phyloP scores from a whole-genome alignment of 2,888 invertebrate species.

The Ormia ochracea region DNA sequence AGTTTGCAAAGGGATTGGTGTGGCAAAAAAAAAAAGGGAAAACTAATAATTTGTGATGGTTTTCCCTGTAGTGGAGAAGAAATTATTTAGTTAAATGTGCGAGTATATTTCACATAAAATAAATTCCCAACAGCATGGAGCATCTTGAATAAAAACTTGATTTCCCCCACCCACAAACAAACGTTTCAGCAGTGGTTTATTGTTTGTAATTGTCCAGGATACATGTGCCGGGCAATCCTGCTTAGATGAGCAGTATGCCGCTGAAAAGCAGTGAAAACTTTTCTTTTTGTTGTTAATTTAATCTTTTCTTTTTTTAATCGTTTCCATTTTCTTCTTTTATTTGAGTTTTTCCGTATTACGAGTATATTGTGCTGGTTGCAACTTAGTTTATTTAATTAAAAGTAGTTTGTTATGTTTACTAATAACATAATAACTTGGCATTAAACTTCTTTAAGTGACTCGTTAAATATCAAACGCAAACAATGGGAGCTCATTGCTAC shows the following conservation, averaged over 20 bases:
- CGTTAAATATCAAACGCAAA: conserved; percentile 62
- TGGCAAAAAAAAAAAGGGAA: neutral
- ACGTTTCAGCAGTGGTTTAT: conserved; percentile 7
- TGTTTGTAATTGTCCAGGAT: conserved; percentile 24
- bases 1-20: neutral
- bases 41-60: conserved; percentile 34
- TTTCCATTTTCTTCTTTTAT: too few species aligned
- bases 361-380: conserved; percentile 43
- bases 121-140: conserved; percentile 11
- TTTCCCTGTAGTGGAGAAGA: conserved; percentile 29
- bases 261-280: conserved; percentile 28
- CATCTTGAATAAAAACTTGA: conserved; percentile 7
- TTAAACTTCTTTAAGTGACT: conserved; percentile 63
- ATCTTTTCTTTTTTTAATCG: neutral
- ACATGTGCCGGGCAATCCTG: conserved; percentile 6
- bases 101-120: conserved; percentile 11
- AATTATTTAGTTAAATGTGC: conserved; percentile 29
- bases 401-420: conserved; percentile 62
- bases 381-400: conserved; percentile 63
- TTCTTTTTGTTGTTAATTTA: conserved; percentile 39
- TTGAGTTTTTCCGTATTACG: neutral
- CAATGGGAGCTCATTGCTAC: conserved; percentile 51
- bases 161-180: conserved; percentile 34
- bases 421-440: conserved; percentile 63
- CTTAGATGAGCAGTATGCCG: neutral